phyloP scores from a whole-genome alignment of 2,797 vertebrate species.

The Sebastiscus tertius region DNA sequence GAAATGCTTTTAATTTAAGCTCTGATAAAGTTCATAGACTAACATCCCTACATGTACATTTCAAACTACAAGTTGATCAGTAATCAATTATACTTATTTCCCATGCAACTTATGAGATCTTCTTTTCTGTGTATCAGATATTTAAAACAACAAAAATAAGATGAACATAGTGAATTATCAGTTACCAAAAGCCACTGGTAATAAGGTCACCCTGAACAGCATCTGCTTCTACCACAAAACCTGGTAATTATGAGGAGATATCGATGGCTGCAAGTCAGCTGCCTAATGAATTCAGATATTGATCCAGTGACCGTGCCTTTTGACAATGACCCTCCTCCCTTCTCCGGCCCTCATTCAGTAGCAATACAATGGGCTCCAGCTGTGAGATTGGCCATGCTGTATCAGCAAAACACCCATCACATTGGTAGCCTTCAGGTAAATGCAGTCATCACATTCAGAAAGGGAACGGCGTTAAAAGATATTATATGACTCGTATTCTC shows the following conservation, averaged over 20 bases:
- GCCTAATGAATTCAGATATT: slow-evolving; percentile 84
- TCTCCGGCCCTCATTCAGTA: slow-evolving; percentile 68
- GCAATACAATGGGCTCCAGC: slow-evolving; percentile 78
- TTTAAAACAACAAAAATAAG: slow-evolving; percentile 28
- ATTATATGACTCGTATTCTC: neutral
- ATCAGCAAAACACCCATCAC: slow-evolving; percentile 60
- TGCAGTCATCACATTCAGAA: slow-evolving; percentile 33
- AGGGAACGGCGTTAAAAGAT: neutral
- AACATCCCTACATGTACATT: neutral
- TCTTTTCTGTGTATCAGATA: slow-evolving; percentile 18
- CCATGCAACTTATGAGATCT: neutral
- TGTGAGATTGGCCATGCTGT: slow-evolving; percentile 67
- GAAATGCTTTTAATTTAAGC: neutral
- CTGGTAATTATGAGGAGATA: slow-evolving; percentile 78
- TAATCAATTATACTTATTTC: neutral
- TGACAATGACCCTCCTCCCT: slow-evolving; percentile 78
- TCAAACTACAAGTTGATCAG: neutral
- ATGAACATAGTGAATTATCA: slow-evolving; percentile 40
- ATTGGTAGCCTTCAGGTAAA: slow-evolving; percentile 34
- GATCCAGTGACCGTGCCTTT: slow-evolving; percentile 76
- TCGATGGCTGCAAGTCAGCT: slow-evolving; percentile 78
- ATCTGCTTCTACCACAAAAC: slow-evolving; percentile 66
- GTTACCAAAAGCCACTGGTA: slow-evolving; percentile 27
- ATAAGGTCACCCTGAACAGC: slow-evolving; percentile 55
- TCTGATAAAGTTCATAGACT: neutral